A percentile compares a stretch with the other conserved stretches of the same genome.
Evolutionary conservation across 2,797 vertebrate genomes (phyloP).

Genomic region (Pachyuromys duprasi): DNA sequence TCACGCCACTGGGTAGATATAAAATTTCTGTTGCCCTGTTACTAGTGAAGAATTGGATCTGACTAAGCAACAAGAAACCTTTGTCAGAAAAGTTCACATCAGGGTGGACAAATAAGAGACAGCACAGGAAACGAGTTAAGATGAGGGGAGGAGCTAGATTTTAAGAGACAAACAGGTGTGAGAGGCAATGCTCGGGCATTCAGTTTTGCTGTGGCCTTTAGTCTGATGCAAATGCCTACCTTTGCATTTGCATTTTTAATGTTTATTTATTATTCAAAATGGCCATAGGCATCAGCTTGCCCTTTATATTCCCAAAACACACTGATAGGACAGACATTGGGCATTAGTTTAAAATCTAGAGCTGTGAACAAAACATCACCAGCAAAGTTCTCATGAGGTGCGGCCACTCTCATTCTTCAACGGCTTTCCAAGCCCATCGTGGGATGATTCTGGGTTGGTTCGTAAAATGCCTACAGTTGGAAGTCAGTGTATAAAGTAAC

Average conservation of each 20-base stretch:
- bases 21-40: background rate
- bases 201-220: background rate
- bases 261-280: background rate
- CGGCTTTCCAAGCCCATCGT: background rate
- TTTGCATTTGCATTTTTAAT: background rate
- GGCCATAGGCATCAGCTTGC: no score
- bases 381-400: background rate
- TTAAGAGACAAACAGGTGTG: background rate
- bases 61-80: background rate
- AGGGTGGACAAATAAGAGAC: background rate
- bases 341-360: background rate
- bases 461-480: conserved; percentile 43
- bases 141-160: background rate
- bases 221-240: background rate
- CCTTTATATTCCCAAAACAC: no score
- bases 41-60: background rate
- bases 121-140: conserved; percentile 24
- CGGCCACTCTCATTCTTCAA: background rate
- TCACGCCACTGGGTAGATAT: background rate
- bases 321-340: fast-evolving
- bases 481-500: background rate
- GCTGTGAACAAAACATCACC: background rate
- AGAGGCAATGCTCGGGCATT: background rate
- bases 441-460: conserved; percentile 13
- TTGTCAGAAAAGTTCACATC: background rate